These are phyloP conservation scores for Tetragnatha versicolor DNA, from an alignment of 1,140 invertebrate species.

Conservation along the genomic window DNA sequence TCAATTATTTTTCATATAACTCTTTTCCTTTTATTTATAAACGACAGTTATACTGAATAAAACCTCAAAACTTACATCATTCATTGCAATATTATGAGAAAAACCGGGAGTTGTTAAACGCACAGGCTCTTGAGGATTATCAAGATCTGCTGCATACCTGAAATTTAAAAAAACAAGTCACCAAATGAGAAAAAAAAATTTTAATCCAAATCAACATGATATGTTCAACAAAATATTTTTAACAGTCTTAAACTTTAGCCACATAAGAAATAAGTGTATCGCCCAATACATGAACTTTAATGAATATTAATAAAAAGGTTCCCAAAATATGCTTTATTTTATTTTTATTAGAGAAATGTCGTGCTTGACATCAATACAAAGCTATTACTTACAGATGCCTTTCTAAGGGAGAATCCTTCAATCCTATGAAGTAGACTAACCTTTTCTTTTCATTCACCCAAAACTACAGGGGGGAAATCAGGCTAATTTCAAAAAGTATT, in stretches of 20 bases:
- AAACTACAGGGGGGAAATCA: constrained; percentile 58
- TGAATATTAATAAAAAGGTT: too few species aligned
- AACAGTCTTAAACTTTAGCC: too few species aligned
- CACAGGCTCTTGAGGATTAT: constrained; percentile 58
- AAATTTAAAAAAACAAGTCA: constrained; percentile 54
- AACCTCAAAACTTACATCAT: constrained; percentile 61
- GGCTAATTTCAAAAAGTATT: too few species aligned
- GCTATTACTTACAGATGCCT: constrained; percentile 65
- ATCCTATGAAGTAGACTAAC: constrained; percentile 66
- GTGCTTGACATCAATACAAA: too few species aligned
- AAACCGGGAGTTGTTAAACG: constrained; percentile 64
- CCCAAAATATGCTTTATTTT: too few species aligned
- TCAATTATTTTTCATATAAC: too few species aligned
- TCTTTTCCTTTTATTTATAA: too few species aligned
- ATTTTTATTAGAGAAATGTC: too few species aligned
- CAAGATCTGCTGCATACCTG: constrained; percentile 66
- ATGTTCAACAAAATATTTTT: too few species aligned
- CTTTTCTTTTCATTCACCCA: constrained; percentile 65
- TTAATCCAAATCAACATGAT: neutral
- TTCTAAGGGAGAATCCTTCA: constrained; percentile 66
- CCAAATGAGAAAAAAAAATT: neutral
- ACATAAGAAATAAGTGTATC: too few species aligned
- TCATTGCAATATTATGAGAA: constrained; percentile 64
- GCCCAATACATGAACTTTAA: too few species aligned
- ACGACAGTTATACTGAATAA: neutral